Evolutionary conservation across 2,113 vertebrate species (phyloP).

Genomic region (Spea multiplicata): DNA sequence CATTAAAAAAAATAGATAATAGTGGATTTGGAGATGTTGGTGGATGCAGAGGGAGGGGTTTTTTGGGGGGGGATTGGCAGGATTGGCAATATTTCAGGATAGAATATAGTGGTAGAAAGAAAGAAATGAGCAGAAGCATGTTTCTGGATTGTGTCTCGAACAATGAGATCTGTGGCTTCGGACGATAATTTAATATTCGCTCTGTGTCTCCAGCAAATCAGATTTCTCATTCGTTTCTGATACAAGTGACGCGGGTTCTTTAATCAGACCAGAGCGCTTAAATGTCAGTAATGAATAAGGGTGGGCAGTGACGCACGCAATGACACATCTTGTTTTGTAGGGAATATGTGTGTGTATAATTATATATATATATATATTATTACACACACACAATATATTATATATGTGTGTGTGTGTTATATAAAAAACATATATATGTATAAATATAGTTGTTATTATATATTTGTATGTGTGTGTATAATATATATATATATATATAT

Average conservation of each 20-base stretch:
- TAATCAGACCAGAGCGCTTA: conserved; percentile 39
- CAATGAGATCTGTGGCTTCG: not conserved
- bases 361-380: not conserved
- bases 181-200: conserved; percentile 5
- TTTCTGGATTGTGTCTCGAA: not conserved
- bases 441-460: not conserved
- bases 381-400: too few species aligned
- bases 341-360: not conserved
- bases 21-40: not conserved
- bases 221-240: conserved; percentile 20
- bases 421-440: not conserved
- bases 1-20: too few species aligned
- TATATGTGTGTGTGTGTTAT: not conserved
- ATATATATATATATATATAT: not conserved
- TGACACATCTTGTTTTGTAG: conserved; percentile 38
- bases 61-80: too few species aligned
- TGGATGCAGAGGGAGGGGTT: not conserved
- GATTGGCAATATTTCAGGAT: too few species aligned
- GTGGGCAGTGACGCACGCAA: conserved; percentile 30
- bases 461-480: not conserved
- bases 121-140: too few species aligned
- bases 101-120: too few species aligned
- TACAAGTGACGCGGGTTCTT: conserved; percentile 20
- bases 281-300: conserved; percentile 39
- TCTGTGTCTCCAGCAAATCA: not conserved